Evolutionary conservation across 2,797 vertebrate species (phyloP).

Genomic region (Rhinella marina): DNA sequence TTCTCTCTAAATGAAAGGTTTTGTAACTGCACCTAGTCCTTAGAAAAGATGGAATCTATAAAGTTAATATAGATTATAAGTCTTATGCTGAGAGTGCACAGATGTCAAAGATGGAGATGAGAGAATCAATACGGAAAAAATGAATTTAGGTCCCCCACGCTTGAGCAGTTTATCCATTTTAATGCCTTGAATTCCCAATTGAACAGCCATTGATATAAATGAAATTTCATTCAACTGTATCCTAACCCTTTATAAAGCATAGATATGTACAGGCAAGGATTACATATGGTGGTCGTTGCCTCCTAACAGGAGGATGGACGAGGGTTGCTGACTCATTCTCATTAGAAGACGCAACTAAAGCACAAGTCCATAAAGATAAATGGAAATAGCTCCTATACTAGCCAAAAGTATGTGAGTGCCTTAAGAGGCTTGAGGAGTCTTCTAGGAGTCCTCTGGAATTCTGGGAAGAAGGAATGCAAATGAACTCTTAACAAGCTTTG

Average conservation of each 20-base stretch:
- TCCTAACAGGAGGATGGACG: neutral
- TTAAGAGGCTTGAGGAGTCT: neutral
- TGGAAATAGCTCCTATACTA: neutral
- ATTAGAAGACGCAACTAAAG: neutral
- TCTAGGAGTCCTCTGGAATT: too few species aligned
- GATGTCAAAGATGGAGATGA: conserved; percentile 30
- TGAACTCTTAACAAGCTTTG: too few species aligned
- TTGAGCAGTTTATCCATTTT: conserved; percentile 41
- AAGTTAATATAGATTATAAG: conserved; percentile 37
- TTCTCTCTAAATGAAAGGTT: neutral
- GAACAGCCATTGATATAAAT: neutral
- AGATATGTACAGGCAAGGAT: neutral
- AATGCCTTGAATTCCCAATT: conserved; percentile 33
- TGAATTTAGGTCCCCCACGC: conserved; percentile 21
- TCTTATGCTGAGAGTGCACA: conserved; percentile 32
- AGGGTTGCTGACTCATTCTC: too few species aligned
- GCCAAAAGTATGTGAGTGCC: neutral
- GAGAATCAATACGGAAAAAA: conserved; percentile 46
- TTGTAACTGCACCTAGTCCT: neutral
- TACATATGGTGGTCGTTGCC: neutral
- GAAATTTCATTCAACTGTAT: conserved; percentile 2
- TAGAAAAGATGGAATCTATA: conserved; percentile 27
- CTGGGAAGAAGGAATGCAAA: too few species aligned
- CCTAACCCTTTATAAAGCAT: neutral
- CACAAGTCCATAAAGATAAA: neutral